Evolutionary conservation across 2,113 vertebrate species (phyloP).

Genomic region (Solea senegalensis): DNA sequence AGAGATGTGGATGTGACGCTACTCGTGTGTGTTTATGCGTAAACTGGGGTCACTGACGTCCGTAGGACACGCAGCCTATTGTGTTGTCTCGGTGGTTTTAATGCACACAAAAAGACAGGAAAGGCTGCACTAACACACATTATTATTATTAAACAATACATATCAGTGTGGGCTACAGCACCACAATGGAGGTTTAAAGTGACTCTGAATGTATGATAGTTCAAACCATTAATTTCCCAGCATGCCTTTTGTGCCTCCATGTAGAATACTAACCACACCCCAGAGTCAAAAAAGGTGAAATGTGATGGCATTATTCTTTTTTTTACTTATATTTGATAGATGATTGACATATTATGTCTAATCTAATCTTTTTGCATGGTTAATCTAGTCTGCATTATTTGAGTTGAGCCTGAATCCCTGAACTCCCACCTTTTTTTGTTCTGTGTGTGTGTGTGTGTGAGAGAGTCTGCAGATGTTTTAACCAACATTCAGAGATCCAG

Average conservation of each 20-base stretch:
- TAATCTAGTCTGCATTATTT: conserved; percentile 24
- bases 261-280: conserved; percentile 5
- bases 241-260: conserved; percentile 12
- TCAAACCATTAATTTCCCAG: conserved; percentile 13
- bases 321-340: not conserved
- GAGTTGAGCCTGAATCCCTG: conserved; percentile 39
- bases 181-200: not conserved
- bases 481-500: conserved; percentile 11
- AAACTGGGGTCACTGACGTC: conserved; percentile 21
- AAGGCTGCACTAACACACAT: not conserved
- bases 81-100: conserved; percentile 25
- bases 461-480: conserved; percentile 27
- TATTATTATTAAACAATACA: conserved; percentile 52
- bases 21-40: conserved; percentile 18
- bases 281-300: not conserved
- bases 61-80: conserved; percentile 2
- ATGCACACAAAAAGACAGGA: conserved; percentile 10
- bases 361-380: conserved; percentile 46
- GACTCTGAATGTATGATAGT: conserved; percentile 3
- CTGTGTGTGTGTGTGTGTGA: conserved; percentile 1
- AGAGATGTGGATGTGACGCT: conserved; percentile 3
- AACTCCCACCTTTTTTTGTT: conserved; percentile 11
- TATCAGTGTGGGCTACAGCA: conserved; percentile 29
- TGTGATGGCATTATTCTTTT: conserved; percentile 2
- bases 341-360: not conserved